These are phyloP conservation scores for Hoplodrina blanda DNA, from an alignment of 2,888 invertebrate species.

Conservation along the genomic window DNA sequence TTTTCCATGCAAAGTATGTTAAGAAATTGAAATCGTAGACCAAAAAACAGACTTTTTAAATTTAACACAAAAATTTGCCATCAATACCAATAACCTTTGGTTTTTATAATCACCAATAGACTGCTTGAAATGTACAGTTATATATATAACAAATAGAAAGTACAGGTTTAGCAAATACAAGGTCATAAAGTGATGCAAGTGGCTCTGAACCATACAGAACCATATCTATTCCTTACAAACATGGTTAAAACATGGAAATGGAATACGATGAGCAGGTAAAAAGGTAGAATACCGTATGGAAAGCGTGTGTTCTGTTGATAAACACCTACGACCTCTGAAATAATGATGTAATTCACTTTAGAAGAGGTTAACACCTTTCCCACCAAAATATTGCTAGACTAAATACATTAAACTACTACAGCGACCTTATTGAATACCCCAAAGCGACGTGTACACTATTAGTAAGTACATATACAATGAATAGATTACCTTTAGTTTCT, in stretches of 20 bases:
- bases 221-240: conserved; percentile 33
- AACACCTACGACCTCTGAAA: conserved; percentile 86
- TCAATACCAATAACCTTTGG: conserved; percentile 20
- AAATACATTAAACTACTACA: conserved; percentile 45
- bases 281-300: conserved; percentile 57
- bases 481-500: conserved; percentile 84
- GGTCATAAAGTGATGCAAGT: conserved; percentile 79
- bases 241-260: conserved; percentile 16
- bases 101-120: conserved; percentile 31
- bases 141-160: conserved; percentile 77
- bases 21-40: neutral
- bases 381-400: conserved; percentile 80
- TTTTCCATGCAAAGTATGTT: neutral
- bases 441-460: conserved; percentile 47
- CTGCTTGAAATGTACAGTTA: conserved; percentile 58
- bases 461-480: conserved; percentile 62
- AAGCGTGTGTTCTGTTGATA: conserved; percentile 84
- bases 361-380: conserved; percentile 88
- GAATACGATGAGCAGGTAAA: conserved; percentile 28
- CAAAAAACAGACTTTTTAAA: neutral
- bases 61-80: conserved; percentile 8
- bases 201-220: conserved; percentile 49
- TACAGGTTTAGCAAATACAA: conserved; percentile 72
- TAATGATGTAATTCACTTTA: conserved; percentile 84
- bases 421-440: conserved; percentile 37